These are phyloP conservation scores for Isaurus tuberculatus DNA, from an alignment of 92 coral and sea anemone species.

Conservation along the genomic window DNA sequence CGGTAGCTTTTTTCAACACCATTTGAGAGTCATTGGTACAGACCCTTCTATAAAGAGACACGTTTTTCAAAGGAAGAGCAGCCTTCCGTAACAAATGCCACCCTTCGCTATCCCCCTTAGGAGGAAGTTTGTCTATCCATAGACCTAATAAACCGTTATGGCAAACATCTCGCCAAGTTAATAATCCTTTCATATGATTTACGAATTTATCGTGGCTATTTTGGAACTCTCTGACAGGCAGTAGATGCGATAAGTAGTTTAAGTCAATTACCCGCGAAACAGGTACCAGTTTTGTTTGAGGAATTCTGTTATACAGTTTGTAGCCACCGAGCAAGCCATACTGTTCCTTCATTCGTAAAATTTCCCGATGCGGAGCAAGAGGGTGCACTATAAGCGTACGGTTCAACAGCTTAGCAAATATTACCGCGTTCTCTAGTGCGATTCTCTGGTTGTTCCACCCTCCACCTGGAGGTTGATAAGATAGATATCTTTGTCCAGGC, in stretches of 20 bases:
- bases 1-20: neutral
- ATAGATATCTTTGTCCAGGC: conserved; percentile 63
- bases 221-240: conserved; percentile 79
- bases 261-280: conserved; percentile 83
- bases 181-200: conserved; percentile 30
- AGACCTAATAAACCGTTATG: conserved; percentile 83
- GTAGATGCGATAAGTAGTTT: conserved; percentile 66
- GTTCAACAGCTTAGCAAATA: conserved; percentile 79
- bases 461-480: conserved; percentile 98
- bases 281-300: conserved; percentile 63
- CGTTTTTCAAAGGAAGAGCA: neutral
- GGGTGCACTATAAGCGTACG: conserved; percentile 93
- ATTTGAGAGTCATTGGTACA: conserved; percentile 57
- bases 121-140: conserved; percentile 86
- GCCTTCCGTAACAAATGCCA: conserved; percentile 55
- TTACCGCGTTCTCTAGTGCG: conserved; percentile 94
- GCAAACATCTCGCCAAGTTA: conserved; percentile 74
- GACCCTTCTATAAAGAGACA: conserved; percentile 67
- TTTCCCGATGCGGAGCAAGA: conserved; percentile 84
- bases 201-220: conserved; percentile 72
- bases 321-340: conserved; percentile 52
- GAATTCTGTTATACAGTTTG: conserved; percentile 74
- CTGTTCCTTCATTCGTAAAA: conserved; percentile 58
- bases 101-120: conserved; percentile 25
- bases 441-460: conserved; percentile 99